phyloP scores from a whole-genome alignment of 2,113 vertebrate species.

The Cochlearius cochlearius region DNA sequence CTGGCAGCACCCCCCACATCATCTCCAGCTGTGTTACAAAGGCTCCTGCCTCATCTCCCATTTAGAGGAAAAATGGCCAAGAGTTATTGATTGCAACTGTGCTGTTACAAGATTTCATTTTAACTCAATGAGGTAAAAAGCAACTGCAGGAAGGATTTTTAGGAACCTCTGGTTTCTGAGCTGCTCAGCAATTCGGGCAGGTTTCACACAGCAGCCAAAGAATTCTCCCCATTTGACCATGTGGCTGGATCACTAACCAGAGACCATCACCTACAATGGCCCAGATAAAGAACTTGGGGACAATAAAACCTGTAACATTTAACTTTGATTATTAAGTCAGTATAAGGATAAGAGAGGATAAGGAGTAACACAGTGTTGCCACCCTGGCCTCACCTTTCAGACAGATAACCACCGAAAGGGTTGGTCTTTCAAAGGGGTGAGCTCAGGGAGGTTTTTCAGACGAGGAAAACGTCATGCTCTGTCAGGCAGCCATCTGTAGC shows the following conservation, averaged over 20 bases:
- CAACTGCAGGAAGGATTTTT: background rate
- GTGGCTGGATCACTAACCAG: background rate
- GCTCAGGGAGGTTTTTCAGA: background rate
- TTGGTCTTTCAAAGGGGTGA: background rate
- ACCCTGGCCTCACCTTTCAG: background rate
- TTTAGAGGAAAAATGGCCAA: background rate
- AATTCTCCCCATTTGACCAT: rapidly evolving
- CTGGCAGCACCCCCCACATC: background rate
- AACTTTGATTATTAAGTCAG: background rate
- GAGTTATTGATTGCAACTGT: background rate
- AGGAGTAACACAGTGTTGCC: rapidly evolving
- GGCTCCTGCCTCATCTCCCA: background rate
- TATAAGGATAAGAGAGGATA: background rate
- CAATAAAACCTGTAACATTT: background rate
- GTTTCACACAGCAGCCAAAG: background rate
- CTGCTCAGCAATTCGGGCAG: background rate
- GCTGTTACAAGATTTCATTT: background rate
- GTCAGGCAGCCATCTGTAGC: background rate
- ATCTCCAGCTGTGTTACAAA: background rate
- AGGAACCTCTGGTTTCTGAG: background rate
- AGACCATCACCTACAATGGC: background rate
- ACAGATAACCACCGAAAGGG: background rate
- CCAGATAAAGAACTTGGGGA: background rate
- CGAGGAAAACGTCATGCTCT: background rate
- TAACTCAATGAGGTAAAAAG: background rate